Conservation (phyloP, 2,888 invertebrate species). For the Mythimna pallens region DNA sequence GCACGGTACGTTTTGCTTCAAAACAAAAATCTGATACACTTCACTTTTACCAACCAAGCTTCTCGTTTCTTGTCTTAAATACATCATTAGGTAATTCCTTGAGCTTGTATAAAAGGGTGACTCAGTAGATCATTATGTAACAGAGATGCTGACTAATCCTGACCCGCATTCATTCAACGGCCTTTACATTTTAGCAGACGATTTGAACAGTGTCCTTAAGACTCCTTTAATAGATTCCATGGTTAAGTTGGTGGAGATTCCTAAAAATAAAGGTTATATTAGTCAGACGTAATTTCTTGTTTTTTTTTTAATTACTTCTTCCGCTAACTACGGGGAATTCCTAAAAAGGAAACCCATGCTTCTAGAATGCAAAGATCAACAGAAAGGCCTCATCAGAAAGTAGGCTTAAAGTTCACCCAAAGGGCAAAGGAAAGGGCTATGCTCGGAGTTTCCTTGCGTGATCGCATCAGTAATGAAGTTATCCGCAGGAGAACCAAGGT, state of each 20-base stretch:
- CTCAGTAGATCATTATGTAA: slow-evolving; percentile 31
- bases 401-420: too few relatives aligned
- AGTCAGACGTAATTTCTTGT: neutral
- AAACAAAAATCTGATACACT: neutral
- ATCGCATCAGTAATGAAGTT: too few relatives aligned
- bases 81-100: slow-evolving; percentile 10
- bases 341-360: too few relatives aligned
- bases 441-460: too few relatives aligned
- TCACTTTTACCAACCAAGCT: neutral
- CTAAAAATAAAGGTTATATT: slow-evolving; percentile 12
- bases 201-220: slow-evolving; percentile 5
- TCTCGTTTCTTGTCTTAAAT: slow-evolving; percentile 1
- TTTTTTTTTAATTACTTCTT: too few relatives aligned
- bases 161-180: slow-evolving; percentile 31
- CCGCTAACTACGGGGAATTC: too few relatives aligned
- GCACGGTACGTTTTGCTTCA: too few relatives aligned
- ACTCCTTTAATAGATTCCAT: neutral
- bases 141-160: slow-evolving; percentile 48
- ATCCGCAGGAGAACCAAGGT: too few relatives aligned
- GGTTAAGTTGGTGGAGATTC: neutral
- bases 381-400: too few relatives aligned
- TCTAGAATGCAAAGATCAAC: too few relatives aligned
- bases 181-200: slow-evolving; percentile 24
- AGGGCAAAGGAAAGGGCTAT: too few relatives aligned
- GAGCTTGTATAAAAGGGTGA: slow-evolving; percentile 27